Evolutionary conservation across 1,140 invertebrate genomes (phyloP).

Genomic region (Hermetia illucens): DNA sequence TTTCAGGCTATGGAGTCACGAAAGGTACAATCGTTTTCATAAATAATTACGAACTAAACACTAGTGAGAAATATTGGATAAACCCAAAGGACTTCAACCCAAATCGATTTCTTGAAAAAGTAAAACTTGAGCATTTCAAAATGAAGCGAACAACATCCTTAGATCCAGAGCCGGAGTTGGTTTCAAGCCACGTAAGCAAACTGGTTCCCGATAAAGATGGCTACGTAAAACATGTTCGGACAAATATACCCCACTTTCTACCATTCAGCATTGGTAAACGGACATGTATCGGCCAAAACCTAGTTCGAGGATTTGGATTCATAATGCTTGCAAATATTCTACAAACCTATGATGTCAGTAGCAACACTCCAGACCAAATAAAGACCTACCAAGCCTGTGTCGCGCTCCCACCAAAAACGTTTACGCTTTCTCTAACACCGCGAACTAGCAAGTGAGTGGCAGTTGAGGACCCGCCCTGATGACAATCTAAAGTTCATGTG

Average conservation of each 20-base stretch:
- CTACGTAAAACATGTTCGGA: too few relatives aligned
- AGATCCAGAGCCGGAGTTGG: too few relatives aligned
- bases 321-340: slow-evolving; percentile 51
- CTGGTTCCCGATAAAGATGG: too few relatives aligned
- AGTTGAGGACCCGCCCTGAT: too few relatives aligned
- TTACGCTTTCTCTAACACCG: slow-evolving; percentile 39
- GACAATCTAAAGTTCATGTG: too few relatives aligned
- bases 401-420: slow-evolving; percentile 49
- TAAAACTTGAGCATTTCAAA: too few relatives aligned
- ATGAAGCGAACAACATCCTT: too few relatives aligned
- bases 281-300: slow-evolving; percentile 69
- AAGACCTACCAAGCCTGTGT: slow-evolving; percentile 46
- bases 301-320: slow-evolving; percentile 58
- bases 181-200: too few relatives aligned
- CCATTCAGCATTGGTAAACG: slow-evolving; percentile 70
- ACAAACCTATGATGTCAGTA: slow-evolving; percentile 50
- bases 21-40: slow-evolving; percentile 69
- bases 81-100: slow-evolving; percentile 54
- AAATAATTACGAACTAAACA: slow-evolving; percentile 72
- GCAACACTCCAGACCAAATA: slow-evolving; percentile 34
- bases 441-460: too few relatives aligned
- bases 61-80: slow-evolving; percentile 53
- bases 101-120: slow-evolving; percentile 46
- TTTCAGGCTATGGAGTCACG: slow-evolving; percentile 53
- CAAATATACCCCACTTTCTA: slow-evolving; percentile 50